phyloP scores from a whole-genome alignment of 2,888 invertebrate genomes.

The Philhelius pedissequus region DNA sequence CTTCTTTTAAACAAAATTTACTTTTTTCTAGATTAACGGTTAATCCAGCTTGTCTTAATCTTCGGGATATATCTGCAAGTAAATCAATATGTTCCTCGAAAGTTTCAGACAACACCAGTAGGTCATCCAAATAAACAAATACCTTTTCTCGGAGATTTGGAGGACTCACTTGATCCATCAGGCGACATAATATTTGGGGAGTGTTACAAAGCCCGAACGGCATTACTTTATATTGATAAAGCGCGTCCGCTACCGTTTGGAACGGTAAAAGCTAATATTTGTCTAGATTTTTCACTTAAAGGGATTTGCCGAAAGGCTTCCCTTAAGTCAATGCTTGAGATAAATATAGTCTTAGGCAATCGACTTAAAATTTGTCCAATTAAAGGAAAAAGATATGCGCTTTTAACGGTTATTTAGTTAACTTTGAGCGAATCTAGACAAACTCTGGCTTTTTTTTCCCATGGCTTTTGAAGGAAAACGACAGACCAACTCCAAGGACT shows the following conservation, averaged over 20 bases:
- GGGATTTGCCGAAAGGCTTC: conserved; percentile 55
- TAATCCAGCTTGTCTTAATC: conserved; percentile 12
- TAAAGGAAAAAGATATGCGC: conserved; percentile 46
- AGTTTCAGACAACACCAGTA: background rate
- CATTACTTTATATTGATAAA: conserved; percentile 62
- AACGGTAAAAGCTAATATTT: conserved; percentile 55
- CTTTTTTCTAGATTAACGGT: conserved; percentile 59
- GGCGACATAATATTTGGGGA: conserved; percentile 44
- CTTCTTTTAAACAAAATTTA: no score
- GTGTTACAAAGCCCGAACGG: conserved; percentile 55
- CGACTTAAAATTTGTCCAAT: conserved; percentile 41
- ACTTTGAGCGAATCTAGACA: conserved; percentile 71
- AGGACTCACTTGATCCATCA: conserved; percentile 50
- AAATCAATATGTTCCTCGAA: background rate
- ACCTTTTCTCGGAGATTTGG: conserved; percentile 33
- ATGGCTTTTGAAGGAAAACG: conserved; percentile 1
- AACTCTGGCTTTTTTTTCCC: conserved; percentile 62
- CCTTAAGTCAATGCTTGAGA: conserved; percentile 37
- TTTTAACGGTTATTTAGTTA: conserved; percentile 69
- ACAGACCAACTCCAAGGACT: conserved; percentile 15
- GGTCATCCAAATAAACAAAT: conserved; percentile 58
- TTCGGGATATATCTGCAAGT: background rate
- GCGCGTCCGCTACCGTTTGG: conserved; percentile 57
- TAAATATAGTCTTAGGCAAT: conserved; percentile 29
- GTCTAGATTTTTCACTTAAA: conserved; percentile 28